Base-by-base conservation (phyloP, 2,113 vertebrate species). In the Serilophus lunatus region DNA sequence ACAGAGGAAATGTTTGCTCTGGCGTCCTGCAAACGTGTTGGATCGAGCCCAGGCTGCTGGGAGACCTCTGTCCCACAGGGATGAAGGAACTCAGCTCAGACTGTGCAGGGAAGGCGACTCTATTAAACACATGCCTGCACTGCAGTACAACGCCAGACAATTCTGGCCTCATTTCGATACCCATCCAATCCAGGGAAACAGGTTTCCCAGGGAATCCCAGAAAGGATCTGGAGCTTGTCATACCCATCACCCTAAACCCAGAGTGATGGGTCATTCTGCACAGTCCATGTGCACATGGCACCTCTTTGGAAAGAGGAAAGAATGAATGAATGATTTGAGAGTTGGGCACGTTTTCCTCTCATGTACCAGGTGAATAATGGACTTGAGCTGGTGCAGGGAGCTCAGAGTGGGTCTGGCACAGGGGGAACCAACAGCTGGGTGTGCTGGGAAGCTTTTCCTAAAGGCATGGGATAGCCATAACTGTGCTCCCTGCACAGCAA, bases 391-490 rank as follows among this genome's bases (percentile, higher is more conserved):
- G 8, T 0, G 2, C 28, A 3, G 56, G 23, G 76, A 9, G 61
- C 54, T 47, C 47, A 25, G 38, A 80, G 44, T 24, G 50, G 29
- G 57, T 45, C 51, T 10, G 44, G 68, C 36, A 40, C 12, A 20
- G 33, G 17, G 65, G 75, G 33, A 24, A 31, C 63, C 50, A 31
- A 24, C 11, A 28, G 53, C 86, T 63, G 31, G 16, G 11, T 3
- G 22, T 9, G 47, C 50, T 6, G 44, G 56, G 22, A 24, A 33
- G 28, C 6, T 77, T 38, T 49, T 53, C 68, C 68, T 45, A 1
- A 9, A 6, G 25, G 47, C 64, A 57, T 0, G 0, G 57, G 33
- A n/a, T 14, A 31, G 36, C 53, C 7, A 2, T 7, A 10, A 26
- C 13, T 4, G 28, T 13, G 26, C 54, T 18, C 60, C 40, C 1